Evolutionary conservation across 2,797 vertebrate genomes (phyloP), one percentile per base, ranked within the genome.

Genomic region (Sylvia borin): DNA sequence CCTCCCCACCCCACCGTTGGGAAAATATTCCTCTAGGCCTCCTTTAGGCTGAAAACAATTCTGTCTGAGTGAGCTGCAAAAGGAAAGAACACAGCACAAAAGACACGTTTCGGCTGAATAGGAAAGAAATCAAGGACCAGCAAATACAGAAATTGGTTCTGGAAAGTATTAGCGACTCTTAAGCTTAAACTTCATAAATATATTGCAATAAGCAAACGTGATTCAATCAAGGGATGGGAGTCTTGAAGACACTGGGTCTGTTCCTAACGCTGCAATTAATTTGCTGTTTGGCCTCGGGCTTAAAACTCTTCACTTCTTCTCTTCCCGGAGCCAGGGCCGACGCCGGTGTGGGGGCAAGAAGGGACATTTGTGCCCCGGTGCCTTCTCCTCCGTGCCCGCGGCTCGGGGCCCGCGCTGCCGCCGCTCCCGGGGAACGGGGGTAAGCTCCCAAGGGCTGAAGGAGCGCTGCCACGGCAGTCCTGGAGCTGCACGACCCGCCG

Each of bases 171-270:
- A 95, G 90, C 88, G 1, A 95, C 90, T 94, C 92, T 90, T 84
- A 97, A 97, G 96, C 96, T 92, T 95, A 93, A 95, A 94, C 83
- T 95, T 96, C 93, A 95, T 95, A 96, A 97, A 97, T 97, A 95
- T 96, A 93, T 95, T 97, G 93, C 95, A 96, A 88, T 75, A 96
- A 96, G 95, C 92, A 55, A 91, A 77, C 83, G 89, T 96, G 93
- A 68, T 83, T 94, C 82, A 68, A 29, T 81, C 91, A 55, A 85
- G 16, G 19, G 93, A 62, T 27, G 88, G 65, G 83, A 87, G 74
- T 29, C 88, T 78, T 78, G 83, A 93, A 88, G 90, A 75, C 88
- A n/a, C 71, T 45, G 87, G 74, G 80, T 78, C 73, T 88, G 89
- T 81, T 95, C 91, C 94, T 94, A 81, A 80, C 3, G 4, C 93